A percentile compares a stretch with the other conserved stretches of the same genome.
Evolutionary conservation across 2,113 vertebrate species (phyloP).

Genomic region (Paradisaea rubra): DNA sequence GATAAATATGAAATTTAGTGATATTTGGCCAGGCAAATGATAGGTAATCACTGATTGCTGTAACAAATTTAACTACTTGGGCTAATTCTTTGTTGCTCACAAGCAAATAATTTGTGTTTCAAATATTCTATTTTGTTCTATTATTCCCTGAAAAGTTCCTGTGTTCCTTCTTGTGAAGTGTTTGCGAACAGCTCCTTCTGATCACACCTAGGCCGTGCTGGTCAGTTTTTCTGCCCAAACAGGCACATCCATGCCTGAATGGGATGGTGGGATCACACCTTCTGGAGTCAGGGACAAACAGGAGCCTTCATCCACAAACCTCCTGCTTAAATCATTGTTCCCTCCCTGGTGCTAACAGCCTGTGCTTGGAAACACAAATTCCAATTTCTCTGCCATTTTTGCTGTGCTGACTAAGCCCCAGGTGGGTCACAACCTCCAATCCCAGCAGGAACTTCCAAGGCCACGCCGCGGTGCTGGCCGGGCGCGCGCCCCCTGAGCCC

Average conservation of each 20-base stretch:
- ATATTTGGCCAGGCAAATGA: neutral
- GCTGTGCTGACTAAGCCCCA: neutral
- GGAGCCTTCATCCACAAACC: neutral
- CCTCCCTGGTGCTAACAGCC: neutral
- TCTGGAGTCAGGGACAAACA: neutral
- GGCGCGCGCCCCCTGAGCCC: neutral
- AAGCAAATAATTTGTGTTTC: neutral
- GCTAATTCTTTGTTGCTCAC: neutral
- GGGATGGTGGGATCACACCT: neutral
- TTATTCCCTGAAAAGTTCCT: neutral
- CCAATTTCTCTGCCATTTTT: neutral
- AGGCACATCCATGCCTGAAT: neutral
- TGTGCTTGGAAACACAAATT: neutral
- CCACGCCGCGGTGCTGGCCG: neutral
- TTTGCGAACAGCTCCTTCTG: neutral
- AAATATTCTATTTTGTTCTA: neutral
- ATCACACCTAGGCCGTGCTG: neutral
- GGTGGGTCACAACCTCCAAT: neutral
- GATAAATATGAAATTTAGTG: neutral
- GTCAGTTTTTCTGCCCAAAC: neutral
- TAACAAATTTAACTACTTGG: neutral
- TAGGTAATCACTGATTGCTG: fast-evolving
- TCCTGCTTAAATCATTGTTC: neutral
- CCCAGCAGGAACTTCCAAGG: neutral
- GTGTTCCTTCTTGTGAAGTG: neutral